A percentile compares a stretch with the other conserved stretches of the same genome.
Conservation (phyloP, 1,140 invertebrate species). For the Grapholita molesta region DNA sequence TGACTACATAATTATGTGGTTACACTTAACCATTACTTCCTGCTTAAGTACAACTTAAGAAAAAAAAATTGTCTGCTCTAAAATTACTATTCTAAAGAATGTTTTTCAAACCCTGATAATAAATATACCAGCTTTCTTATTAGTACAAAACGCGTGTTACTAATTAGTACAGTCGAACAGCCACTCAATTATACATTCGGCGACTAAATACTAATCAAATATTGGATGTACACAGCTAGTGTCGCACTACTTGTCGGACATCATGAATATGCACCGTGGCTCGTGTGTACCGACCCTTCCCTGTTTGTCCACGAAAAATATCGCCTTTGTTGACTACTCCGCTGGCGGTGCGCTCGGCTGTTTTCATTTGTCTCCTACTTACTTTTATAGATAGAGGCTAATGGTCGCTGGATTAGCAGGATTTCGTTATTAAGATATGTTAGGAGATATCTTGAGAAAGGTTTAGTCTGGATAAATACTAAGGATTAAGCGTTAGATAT, state of each 20-base stretch:
- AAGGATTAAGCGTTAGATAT: too few species aligned
- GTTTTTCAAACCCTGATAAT: neutral
- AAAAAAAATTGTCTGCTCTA: too few species aligned
- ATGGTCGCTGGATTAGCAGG: neutral
- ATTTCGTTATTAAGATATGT: neutral
- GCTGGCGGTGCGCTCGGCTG: conserved; percentile 32
- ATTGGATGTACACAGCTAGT: conserved; percentile 55
- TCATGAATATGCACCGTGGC: conserved; percentile 72
- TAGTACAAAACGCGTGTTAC: conserved; percentile 3
- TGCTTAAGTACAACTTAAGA: too few species aligned
- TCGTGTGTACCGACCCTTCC: conserved; percentile 51
- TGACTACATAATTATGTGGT: too few species aligned
- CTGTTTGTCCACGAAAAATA: conserved; percentile 68
- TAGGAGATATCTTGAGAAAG: neutral
- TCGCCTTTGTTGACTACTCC: conserved; percentile 57
- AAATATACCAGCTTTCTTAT: neutral
- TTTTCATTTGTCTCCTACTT: conserved; percentile 10
- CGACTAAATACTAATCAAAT: conserved; percentile 42
- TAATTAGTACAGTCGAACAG: conserved; percentile 15
- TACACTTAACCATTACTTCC: neutral
- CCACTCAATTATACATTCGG: conserved; percentile 17
- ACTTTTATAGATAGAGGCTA: neutral
- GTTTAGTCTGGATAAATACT: neutral
- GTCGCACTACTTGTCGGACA: conserved; percentile 56
- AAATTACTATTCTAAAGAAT: neutral